Evolutionary conservation across 2,888 invertebrate genomes (phyloP), one percentile per base, ranked within the genome.

Genomic region (Siphonodentalium dalli): DNA sequence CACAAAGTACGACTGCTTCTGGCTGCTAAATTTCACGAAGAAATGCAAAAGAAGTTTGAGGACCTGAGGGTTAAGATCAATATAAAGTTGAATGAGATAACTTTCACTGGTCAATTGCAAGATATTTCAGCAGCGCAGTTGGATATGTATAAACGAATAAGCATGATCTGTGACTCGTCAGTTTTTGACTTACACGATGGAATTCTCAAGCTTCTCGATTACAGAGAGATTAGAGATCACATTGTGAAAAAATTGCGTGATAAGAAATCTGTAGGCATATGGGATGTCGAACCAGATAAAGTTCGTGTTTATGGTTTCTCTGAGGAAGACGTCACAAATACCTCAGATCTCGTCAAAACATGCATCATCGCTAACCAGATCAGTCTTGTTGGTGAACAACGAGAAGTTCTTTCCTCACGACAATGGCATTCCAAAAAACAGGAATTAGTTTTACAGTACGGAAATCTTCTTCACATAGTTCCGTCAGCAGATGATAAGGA

Each of bases 381-480:
- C n/a, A n/a, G n/a, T n/a, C n/a, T n/a, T n/a, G n/a, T n/a, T n/a
- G n/a, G n/a, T n/a, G n/a, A n/a, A n/a, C n/a, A n/a, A 1, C n/a
- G 34, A 11, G n/a, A 2, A 13, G 26, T 49, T 31, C 39, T 54
- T 3, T 2, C 21, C 2, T 27, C 33, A 5, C 24, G 18, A 9
- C 18, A 38, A n/a, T 54, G 54, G 54, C 18, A 20, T 7, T 5
- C 18, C 0, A 29, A 47, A 3, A 24, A 26, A 20, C 1, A 33
- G 7, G 20, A 23, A 1, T 34, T 49, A 0, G 39, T 33, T 20
- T 3, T n/a, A 9, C 18, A 9, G 1, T 24, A 48, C n/a, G 28
- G 47, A 18, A 24, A 43, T 28, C 28, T 60, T 2, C 47, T 44
- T 45, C 11, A 33, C 7, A 62, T 57, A 27, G 52, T 15, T 1